phyloP scores from a whole-genome alignment of 2,113 vertebrate species.

The Ahaetulla prasina region DNA sequence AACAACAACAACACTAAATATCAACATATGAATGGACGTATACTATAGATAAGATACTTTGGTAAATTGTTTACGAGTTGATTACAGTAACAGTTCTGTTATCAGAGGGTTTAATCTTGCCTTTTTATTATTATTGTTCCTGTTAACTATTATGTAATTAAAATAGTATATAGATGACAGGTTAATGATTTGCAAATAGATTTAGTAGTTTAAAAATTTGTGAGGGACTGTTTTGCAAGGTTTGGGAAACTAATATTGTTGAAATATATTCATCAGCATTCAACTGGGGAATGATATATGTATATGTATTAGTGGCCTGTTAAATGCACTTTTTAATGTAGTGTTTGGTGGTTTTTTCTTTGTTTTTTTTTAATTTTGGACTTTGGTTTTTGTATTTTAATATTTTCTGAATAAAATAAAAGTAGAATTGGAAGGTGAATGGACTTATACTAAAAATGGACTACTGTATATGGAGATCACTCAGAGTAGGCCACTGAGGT shows the following conservation, averaged over 20 bases:
- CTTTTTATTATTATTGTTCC: neutral
- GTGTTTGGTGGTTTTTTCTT: neutral
- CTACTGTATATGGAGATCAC: neutral
- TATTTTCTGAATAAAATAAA: neutral
- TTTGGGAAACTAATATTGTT: neutral
- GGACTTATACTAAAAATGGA: neutral
- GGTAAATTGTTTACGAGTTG: neutral
- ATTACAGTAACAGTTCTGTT: neutral
- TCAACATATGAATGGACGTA: neutral
- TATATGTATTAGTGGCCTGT: neutral
- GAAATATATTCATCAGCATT: neutral
- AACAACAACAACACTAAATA: neutral
- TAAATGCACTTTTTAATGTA: neutral
- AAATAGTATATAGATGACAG: neutral
- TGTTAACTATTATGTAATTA: neutral
- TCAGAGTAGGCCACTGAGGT: neutral
- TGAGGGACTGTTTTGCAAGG: neutral
- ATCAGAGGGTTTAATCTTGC: neutral
- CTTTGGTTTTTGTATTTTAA: neutral
- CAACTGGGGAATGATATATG: neutral
- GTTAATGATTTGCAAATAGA: neutral
- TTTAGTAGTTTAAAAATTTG: neutral
- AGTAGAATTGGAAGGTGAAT: neutral
- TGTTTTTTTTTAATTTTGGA: neutral
- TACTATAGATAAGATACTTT: neutral